Evolutionary conservation across 2,888 invertebrate genomes (phyloP), one percentile per base, ranked within the genome.

Genomic region (Spialia ferax): DNA sequence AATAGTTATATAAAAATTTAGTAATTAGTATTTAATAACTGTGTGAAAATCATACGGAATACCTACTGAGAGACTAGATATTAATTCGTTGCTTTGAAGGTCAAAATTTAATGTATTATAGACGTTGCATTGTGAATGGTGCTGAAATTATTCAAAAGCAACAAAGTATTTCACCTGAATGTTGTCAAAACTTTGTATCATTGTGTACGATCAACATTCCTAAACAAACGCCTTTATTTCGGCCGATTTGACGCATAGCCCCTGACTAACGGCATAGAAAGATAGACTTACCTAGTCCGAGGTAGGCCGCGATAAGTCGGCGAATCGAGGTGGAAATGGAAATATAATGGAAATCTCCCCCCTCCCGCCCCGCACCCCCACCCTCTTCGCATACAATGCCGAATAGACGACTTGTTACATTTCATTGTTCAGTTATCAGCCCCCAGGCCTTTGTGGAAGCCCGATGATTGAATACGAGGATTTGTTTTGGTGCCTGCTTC

Each of bases 351-450:
- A 89, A 90, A 85, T 82, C 83, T 54, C 60, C 60, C 84, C 84
- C 81, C 84, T 78, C 71, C 79, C 81, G 77, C 77, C 73, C 81
- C 81, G n/a, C 35, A 74, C 71, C 77, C 77, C 76, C 71, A 70
- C 75, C 73, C 73, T 79, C 77, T 75, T 75, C 79, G 79, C 86
- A 82, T 84, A 93, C 93, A 93, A 93, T 93, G 91, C 87, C 82
- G 89, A 87, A 91, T 88, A 88, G 90, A 92, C 92, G 93, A 92
- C 93, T 93, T 91, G 93, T 93, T 93, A 93, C 93, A 91, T 93
- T 93, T 92, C 93, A 93, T 93, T 93, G 93, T 93, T 92, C 93
- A 91, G 93, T 91, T 93, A 93, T 93, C 93, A 93, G 91, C 79
- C 86, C 82, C 81, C 79, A 83, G 91, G 91, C 93, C 84, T 92